Conservation (phyloP, 2,797 vertebrate species). For the Petrocephalus schoutedeni region DNA sequence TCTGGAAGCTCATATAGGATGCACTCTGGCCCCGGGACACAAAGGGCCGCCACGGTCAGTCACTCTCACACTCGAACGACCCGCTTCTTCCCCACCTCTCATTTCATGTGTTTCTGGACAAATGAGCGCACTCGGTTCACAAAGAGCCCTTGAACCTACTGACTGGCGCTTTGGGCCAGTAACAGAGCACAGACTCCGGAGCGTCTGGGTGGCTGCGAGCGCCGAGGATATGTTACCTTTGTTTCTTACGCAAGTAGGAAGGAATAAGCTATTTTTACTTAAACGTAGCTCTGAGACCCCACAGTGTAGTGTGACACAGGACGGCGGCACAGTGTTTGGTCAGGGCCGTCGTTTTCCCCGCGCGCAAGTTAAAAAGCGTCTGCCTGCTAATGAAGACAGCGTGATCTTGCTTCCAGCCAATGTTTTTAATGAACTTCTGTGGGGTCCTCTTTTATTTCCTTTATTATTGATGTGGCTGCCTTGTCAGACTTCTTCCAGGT, state of each 20-base stretch:
- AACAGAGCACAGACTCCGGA: neutral
- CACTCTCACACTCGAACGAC: constrained; percentile 54
- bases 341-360: neutral
- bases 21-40: constrained; percentile 58
- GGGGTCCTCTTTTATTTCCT: neutral
- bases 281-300: neutral
- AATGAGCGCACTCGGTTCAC: constrained; percentile 18
- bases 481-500: neutral
- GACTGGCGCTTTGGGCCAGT: constrained; percentile 25
- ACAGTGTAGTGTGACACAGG: neutral
- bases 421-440: constrained; percentile 1
- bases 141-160: neutral
- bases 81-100: constrained; percentile 40
- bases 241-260: neutral
- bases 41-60: constrained; percentile 57
- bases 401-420: neutral
- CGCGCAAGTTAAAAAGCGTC: neutral
- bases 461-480: neutral
- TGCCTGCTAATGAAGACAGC: neutral
- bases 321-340: neutral
- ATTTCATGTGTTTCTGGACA: constrained; percentile 33
- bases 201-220: neutral
- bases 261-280: constrained; percentile 3
- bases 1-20: constrained; percentile 58
- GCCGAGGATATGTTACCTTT: neutral